Percentiles rank a stretch among this genome's conserved stretches.
Conservation (phyloP, 2,888 invertebrate genomes). For the Dyspetes luteomarginatus region DNA sequence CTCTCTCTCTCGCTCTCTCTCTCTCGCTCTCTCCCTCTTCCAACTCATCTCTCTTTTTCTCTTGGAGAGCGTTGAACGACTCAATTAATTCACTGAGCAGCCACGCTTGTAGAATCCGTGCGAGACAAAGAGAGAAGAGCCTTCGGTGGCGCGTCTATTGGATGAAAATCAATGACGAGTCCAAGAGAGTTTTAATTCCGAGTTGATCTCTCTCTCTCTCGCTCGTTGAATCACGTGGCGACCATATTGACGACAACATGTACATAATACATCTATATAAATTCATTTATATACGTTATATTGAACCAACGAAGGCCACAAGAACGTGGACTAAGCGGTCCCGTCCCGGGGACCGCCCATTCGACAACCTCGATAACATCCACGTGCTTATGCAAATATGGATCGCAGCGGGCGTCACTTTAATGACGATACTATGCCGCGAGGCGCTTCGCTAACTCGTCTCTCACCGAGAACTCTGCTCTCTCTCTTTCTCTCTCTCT, state of each 20-base stretch:
- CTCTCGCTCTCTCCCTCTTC: conserved; percentile 13
- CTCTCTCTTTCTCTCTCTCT: conserved; percentile 6
- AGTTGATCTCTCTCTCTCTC: conserved; percentile 43
- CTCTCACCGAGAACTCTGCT: conserved; percentile 22
- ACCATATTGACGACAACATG: conserved; percentile 17
- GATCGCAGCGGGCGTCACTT: conserved; percentile 80
- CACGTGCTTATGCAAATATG: conserved; percentile 80
- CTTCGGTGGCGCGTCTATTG: conserved; percentile 55
- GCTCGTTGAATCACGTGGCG: conserved; percentile 35
- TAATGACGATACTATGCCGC: conserved; percentile 74
- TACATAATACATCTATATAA: conserved; percentile 1
- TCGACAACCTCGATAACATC: conserved; percentile 70
- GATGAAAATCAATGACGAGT: conserved; percentile 63
- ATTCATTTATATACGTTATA: not conserved
- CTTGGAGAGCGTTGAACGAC: conserved; percentile 58
- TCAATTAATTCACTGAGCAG: conserved; percentile 62
- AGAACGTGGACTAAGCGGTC: conserved; percentile 59
- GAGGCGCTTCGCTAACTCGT: conserved; percentile 55
- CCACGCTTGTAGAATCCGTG: conserved; percentile 25
- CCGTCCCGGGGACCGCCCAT: conserved; percentile 58
- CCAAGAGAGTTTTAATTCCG: conserved; percentile 54
- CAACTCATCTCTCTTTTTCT: conserved; percentile 25
- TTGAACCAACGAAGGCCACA: conserved; percentile 34
- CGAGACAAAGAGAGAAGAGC: conserved; percentile 1
- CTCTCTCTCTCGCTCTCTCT: conserved; percentile 8